phyloP scores from a whole-genome alignment of 2,113 vertebrate genomes.

The Caloenas nicobarica region DNA sequence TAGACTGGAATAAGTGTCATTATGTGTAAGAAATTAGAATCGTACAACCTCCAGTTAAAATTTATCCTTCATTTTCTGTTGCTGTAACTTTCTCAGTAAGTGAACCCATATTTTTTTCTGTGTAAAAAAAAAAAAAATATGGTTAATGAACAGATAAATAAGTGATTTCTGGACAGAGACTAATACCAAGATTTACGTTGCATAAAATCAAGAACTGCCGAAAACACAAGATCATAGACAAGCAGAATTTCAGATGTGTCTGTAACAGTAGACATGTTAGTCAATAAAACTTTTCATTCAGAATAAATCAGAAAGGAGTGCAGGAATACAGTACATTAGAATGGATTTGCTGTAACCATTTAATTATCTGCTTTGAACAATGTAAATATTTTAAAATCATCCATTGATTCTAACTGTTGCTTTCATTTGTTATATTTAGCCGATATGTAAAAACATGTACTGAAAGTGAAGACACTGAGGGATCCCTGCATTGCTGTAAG shows the following conservation, averaged over 20 bases:
- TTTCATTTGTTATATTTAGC: constrained; percentile 63
- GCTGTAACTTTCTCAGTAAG: not conserved
- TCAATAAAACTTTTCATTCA: not conserved
- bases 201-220: not conserved
- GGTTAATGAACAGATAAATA: not conserved
- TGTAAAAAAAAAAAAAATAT: not conserved
- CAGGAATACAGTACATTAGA: not conserved
- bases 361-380: not conserved
- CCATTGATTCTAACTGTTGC: not conserved
- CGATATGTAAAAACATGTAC: constrained; percentile 81
- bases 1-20: not conserved
- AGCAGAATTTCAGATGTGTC: not conserved
- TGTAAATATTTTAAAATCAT: not conserved
- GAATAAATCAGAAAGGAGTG: not conserved
- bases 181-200: not conserved
- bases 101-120: not conserved
- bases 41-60: not conserved
- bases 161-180: not conserved
- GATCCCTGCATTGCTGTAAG: constrained; percentile 84
- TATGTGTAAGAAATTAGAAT: not conserved
- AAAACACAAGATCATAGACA: fast-evolving
- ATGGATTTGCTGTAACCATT: not conserved
- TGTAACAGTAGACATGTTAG: not conserved
- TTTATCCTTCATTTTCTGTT: not conserved
- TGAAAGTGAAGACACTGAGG: constrained; percentile 84